phyloP scores from a whole-genome alignment of 2,113 vertebrate species.

The Erythrocercus mccallii region DNA sequence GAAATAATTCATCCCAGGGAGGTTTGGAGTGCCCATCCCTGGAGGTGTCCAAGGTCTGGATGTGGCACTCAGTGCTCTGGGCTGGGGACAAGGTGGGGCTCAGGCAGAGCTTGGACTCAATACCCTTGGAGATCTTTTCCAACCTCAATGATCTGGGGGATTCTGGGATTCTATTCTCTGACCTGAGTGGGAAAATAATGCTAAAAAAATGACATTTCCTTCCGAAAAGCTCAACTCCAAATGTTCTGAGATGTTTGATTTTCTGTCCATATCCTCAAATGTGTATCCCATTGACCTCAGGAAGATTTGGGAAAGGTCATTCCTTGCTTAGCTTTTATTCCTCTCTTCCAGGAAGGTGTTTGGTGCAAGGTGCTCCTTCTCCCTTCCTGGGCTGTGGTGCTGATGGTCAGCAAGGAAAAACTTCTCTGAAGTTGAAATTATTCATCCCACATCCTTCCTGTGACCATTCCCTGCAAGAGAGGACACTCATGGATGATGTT shows the following conservation, averaged over 20 bases:
- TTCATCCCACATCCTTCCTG: neutral
- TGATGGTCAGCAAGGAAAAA: neutral
- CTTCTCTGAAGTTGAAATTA: neutral
- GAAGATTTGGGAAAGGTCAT: neutral
- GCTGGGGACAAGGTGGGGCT: neutral
- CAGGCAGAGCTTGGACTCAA: neutral
- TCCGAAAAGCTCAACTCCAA: neutral
- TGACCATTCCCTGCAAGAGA: neutral
- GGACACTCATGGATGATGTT: neutral
- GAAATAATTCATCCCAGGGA: neutral
- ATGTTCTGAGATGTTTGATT: neutral
- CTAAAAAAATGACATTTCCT: neutral
- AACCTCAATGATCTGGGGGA: neutral
- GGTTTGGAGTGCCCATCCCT: neutral
- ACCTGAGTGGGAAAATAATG: neutral
- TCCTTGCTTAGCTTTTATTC: neutral
- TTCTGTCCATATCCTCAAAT: neutral
- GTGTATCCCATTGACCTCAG: neutral
- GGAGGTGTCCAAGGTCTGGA: neutral
- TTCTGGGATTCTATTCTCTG: neutral
- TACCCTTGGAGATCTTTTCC: neutral
- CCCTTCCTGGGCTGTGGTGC: neutral
- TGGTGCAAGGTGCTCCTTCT: neutral
- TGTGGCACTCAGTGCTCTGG: neutral
- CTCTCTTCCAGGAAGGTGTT: neutral